A percentile compares a stretch with the other conserved stretches of the same genome.
Evolutionary conservation across 2,888 invertebrate genomes (phyloP).

Genomic region (Synanthedon formicaeformis): DNA sequence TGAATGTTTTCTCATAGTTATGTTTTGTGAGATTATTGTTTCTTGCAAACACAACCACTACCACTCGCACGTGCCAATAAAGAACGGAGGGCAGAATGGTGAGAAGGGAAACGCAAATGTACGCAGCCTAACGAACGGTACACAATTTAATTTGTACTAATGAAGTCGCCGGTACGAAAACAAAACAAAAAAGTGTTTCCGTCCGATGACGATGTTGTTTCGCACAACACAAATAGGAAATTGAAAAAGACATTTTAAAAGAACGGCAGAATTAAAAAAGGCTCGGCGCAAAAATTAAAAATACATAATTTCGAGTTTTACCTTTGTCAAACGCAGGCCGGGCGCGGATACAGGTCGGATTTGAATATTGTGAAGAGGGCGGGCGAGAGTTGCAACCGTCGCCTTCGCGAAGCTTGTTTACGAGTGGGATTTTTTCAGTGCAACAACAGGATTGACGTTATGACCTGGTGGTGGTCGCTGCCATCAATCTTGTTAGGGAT

Average conservation of each 20-base stretch:
- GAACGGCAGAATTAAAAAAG: slow-evolving; percentile 11
- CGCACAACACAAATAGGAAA: slow-evolving; percentile 14
- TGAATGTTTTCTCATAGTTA: no score
- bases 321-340: slow-evolving; percentile 9
- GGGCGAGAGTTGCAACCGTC: no score
- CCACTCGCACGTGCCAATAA: no score
- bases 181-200: slow-evolving; percentile 21
- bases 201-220: slow-evolving; percentile 26
- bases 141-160: slow-evolving; percentile 35
- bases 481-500: slow-evolving; percentile 13
- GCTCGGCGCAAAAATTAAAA: slow-evolving; percentile 9
- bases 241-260: slow-evolving; percentile 28
- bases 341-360: background rate
- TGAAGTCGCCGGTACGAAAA: slow-evolving; percentile 21
- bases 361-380: no score
- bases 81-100: background rate
- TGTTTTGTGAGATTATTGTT: no score
- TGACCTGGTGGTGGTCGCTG: slow-evolving; percentile 1
- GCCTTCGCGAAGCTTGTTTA: no score
- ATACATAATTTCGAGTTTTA: slow-evolving; percentile 4
- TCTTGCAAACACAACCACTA: no score
- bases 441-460: background rate
- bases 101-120: background rate
- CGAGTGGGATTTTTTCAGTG: no score
- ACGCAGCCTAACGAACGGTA: slow-evolving; percentile 9